Base-by-base conservation (phyloP, 2,888 invertebrate genomes). In the Vanessa cardui region DNA sequence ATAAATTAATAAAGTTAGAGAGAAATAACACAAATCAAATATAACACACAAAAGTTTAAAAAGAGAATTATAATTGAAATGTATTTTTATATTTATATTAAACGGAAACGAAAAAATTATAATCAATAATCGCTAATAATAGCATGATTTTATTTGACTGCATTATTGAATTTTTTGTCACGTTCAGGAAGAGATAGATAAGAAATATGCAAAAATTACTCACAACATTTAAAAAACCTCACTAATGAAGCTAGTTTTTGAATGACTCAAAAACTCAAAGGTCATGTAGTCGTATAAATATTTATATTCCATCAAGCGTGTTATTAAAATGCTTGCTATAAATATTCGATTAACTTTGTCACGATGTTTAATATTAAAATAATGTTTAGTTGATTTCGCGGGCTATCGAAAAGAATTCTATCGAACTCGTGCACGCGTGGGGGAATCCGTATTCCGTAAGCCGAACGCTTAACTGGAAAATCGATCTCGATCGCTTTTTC, bases 401-500 rank as follows among this genome's bases (percentile, higher is more conserved):
- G 54, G 47, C 33, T 12, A 31, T 58, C 39, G 63, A 69, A 72
- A 63, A 70, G 70, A 68, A 71, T 71, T 66, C 65, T 58, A 62
- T 66, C 58, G 31, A 62, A 61, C 52, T 66, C 59, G 58, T 59
- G 64, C 69, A 69, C 65, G 69, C 68, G 62, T 63, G 47, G 76
- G 76, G 75, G 74, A 77, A 76, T 80, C 77, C 69, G 72, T 76
- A 75, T 73, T 80, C 77, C 69, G 72, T 76, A 75, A 73, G 31
- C 31, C 71, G 74, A 72, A 72, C 77, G 77, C 68, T 80, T 78
- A 77, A 81, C 74, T 80, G 81, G 79, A 82, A 84, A 83, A 83
- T 81, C 77, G 78, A 81, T 83, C 78, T 79, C 77, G 76, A 75
- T 81, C 74, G 76, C 73, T 80, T 77, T 77, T 74, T 73, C 65